These are phyloP conservation scores for Gallinago undulata DNA, from an alignment of 2,113 vertebrate species.

Conservation along the genomic window DNA sequence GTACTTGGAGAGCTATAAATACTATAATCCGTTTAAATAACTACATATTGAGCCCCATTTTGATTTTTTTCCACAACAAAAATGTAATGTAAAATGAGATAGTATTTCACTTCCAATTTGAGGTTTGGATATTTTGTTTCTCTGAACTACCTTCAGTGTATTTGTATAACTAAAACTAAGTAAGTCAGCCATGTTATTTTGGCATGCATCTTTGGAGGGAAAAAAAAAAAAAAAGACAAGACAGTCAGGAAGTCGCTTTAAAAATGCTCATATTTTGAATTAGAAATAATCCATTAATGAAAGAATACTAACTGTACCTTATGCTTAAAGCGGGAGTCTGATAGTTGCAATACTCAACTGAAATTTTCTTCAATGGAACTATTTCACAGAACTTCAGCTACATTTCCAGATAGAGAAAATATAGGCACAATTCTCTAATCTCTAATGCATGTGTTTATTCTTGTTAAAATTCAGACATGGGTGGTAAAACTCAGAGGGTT, in stretches of 20 bases:
- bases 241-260: not conserved
- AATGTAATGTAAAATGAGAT: constrained; percentile 29
- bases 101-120: constrained; percentile 41
- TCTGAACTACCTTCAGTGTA: constrained; percentile 35
- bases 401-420: not conserved
- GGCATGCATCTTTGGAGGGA: not conserved
- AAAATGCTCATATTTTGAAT: not conserved
- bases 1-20: constrained; percentile 56
- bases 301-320: not conserved
- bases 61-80: constrained; percentile 44
- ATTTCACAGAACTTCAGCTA: not conserved
- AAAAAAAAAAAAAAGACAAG: not conserved
- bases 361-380: constrained; percentile 43
- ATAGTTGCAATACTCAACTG: not conserved
- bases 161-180: constrained; percentile 21
- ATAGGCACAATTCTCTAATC: not conserved
- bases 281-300: not conserved
- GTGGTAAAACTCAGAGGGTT: not conserved
- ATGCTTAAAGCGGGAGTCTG: not conserved
- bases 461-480: not conserved
- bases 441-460: not conserved
- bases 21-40: constrained; percentile 65
- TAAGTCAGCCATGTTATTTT: constrained; percentile 3
- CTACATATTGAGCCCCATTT: constrained; percentile 58
- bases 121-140: constrained; percentile 52